Base-by-base conservation (phyloP, 2,797 vertebrate species). In the Schizopygopsis pylzovi region DNA sequence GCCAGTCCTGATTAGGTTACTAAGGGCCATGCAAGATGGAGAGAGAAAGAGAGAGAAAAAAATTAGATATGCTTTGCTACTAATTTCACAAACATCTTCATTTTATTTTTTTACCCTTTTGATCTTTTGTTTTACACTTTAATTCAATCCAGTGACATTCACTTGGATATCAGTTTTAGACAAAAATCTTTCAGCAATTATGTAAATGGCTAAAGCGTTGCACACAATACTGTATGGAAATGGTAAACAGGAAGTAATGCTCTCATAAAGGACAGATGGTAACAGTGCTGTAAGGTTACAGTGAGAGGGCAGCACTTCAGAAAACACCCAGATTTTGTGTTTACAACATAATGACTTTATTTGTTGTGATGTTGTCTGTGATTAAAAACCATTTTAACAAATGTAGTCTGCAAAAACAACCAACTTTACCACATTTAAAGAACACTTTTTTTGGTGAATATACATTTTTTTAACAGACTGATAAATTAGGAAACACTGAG, bases 101-200 rank as follows among this genome's bases (percentile, higher is more conserved):
- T 96, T 93, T 91, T 91, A 61, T 39, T 67, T 71, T 67, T n/a
- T 79, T 33, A 33, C 18, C 86, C 83, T 90, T 84, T 75, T 77
- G 28, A 63, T 76, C 81, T 84, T 37, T 47, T 85, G 70, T 79
- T 89, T 87, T 92, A 90, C 92, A 88, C 90, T 91, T 94, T 91
- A 70, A 88, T 95, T 93, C 93, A 94, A 91, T 93, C 95, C 93
- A 91, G 92, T 94, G 94, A 94, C 93, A 93, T 93, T 96, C 95
- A 95, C 95, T 93, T 96, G 95, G 94, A 96, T 97, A 97, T 98
- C 97, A 97, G 97, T 98, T 97, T 97, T 97, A 95, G 93, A 95
- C 94, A 93, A 96, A 97, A 97, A 97, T 97, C 96, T 97, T 97
- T 97, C 94, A 97, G 95, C 96, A 98, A 97, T 98, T 98, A 98